These are phyloP conservation scores for Gopherus flavomarginatus DNA, from an alignment of 2,113 vertebrate species.

Conservation along the genomic window DNA sequence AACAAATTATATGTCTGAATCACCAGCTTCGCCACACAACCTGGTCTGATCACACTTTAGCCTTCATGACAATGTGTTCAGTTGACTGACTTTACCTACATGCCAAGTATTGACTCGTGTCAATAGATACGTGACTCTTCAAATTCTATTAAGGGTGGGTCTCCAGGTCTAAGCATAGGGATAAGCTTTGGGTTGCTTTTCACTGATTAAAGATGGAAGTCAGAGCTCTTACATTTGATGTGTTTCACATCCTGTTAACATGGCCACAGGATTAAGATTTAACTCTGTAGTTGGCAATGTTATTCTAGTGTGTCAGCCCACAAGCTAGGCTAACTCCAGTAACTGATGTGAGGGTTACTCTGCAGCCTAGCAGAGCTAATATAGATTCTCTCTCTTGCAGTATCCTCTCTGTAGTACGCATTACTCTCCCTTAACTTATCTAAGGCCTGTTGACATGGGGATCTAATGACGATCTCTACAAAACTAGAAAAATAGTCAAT, in stretches of 20 bases:
- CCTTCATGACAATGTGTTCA: not conserved
- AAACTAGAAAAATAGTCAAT: not conserved
- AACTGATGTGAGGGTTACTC: rapidly evolving
- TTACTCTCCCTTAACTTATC: rapidly evolving
- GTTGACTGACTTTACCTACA: not conserved
- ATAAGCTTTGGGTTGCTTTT: rapidly evolving
- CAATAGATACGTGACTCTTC: not conserved
- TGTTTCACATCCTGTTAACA: not conserved
- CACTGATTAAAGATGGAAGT: not conserved
- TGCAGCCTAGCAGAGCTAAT: not conserved
- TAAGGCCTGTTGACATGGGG: rapidly evolving
- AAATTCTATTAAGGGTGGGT: not conserved
- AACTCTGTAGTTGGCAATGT: not conserved
- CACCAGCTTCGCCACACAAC: not conserved
- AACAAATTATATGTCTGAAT: not conserved
- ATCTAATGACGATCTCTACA: not conserved
- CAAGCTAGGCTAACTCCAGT: not conserved
- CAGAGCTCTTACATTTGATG: rapidly evolving
- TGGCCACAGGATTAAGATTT: not conserved
- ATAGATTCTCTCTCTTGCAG: not conserved
- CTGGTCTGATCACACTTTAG: not conserved
- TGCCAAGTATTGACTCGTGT: not conserved
- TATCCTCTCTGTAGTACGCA: rapidly evolving
- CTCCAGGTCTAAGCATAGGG: rapidly evolving
- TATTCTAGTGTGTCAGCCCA: rapidly evolving